Evolutionary conservation across 2,797 vertebrate genomes (phyloP).

Genomic region (Schizopygopsis pylzovi): DNA sequence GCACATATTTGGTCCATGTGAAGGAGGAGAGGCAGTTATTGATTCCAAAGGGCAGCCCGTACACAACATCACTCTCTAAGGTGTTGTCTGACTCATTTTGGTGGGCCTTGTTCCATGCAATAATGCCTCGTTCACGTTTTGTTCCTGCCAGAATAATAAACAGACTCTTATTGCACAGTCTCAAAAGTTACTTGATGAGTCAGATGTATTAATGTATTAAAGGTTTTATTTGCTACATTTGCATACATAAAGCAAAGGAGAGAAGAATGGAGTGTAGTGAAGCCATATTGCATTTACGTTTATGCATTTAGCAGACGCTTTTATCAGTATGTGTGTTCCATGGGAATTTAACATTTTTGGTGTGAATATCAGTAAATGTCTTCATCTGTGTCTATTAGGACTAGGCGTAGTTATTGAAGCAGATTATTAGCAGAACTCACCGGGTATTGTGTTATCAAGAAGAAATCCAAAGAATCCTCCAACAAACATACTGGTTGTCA

Average conservation of each 20-base stretch:
- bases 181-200: neutral
- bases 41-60: constrained; percentile 88
- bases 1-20: constrained; percentile 81
- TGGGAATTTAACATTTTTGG: neutral
- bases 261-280: neutral
- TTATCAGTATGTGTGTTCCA: too few species aligned
- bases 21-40: constrained; percentile 74
- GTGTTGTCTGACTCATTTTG: constrained; percentile 72
- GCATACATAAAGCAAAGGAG: neutral
- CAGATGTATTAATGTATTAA: neutral
- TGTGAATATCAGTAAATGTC: neutral
- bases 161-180: neutral
- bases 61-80: constrained; percentile 78
- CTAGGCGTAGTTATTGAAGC: neutral
- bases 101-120: constrained; percentile 84
- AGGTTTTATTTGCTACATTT: neutral
- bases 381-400: neutral
- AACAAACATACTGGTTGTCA: constrained; percentile 97
- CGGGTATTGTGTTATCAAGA: constrained; percentile 95
- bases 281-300: neutral
- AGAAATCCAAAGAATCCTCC: constrained; percentile 92
- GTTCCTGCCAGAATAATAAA: constrained; percentile 77
- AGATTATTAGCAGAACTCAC: constrained; percentile 69
- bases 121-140: constrained; percentile 86
- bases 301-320: too few species aligned